Evolutionary conservation across 1,140 invertebrate genomes (phyloP), one percentile per base, ranked within the genome.

Genomic region (Pogonognathellus flavescens): DNA sequence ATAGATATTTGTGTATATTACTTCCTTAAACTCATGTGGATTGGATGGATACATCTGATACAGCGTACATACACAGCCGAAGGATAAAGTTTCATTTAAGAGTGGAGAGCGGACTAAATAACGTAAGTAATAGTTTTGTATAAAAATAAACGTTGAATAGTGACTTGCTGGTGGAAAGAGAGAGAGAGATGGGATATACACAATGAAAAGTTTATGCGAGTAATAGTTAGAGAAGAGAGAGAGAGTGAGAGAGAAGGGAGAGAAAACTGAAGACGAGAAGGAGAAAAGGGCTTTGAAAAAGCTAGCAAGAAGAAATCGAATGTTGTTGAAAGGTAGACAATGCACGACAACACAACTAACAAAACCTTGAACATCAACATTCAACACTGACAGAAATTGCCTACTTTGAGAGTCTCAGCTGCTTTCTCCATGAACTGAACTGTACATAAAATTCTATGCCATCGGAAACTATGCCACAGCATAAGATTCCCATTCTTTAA

Each of bases 291-390:
- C 14, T 25, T 20, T 25, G 70, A 31, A 76, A 76, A 76, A 31
- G 70, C 11, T 13, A 76, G 70, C 49, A 49, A 31, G 22, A 76
- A 76, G 70, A 76, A 76, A 76, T 49, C n/a, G 31, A 50, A 76
- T 76, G 70, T 50, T 50, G 70, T 25, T 50, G 70, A 50, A 76
- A 50, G 41, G 41, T 50, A 76, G 70, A 76, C 70, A 76, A 76
- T 76, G 70, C 70, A 76, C 70, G 25, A 76, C 70, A 76, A 76
- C 70, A 76, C 70, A 76, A 76, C 70, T 76, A 76, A 76, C 70
- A 25, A 76, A 76, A 76, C 70, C 70, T 76, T 76, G 70, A 76
- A 76, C 70, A 76, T 76, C 70, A 76, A 76, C 70, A 76, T 76
- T 76, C 70, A 76, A 76, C 70, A 76, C 31, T 76, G 70, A 76